Conservation (phyloP, 2,888 invertebrate species). For the Eilema caniola region DNA sequence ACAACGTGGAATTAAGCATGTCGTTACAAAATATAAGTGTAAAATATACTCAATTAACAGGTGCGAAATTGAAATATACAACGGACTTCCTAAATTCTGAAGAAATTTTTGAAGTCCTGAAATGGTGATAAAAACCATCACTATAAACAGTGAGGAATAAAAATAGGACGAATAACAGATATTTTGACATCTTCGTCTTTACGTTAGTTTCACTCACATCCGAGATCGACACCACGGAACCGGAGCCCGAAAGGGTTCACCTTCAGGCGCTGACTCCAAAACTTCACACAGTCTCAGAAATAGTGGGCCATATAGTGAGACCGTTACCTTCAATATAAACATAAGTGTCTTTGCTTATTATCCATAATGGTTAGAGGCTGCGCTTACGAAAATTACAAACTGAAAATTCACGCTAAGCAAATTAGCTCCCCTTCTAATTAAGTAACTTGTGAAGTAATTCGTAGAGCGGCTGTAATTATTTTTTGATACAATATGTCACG, state of each 20-base stretch:
- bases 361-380: neutral
- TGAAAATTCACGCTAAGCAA: slow-evolving; percentile 27
- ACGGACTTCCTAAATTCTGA: neutral
- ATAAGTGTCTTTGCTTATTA: neutral
- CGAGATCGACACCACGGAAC: too few species aligned
- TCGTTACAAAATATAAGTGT: too few species aligned
- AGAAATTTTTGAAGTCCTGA: neutral
- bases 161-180: neutral
- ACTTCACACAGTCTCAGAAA: too few species aligned
- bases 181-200: neutral
- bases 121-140: too few species aligned
- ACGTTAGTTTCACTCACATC: too few species aligned
- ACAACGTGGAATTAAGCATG: neutral
- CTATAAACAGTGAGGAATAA: neutral
- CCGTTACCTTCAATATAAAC: neutral
- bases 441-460: slow-evolving; percentile 50
- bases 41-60: too few species aligned
- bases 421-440: slow-evolving; percentile 44
- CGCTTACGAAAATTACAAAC: slow-evolving; percentile 24
- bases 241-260: too few species aligned
- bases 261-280: too few species aligned
- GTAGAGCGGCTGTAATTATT: slow-evolving; percentile 60
- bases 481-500: slow-evolving; percentile 66
- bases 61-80: too few species aligned
- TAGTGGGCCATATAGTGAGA: too few species aligned